These are phyloP conservation scores for Crossocerus cetratus DNA, from an alignment of 2,888 invertebrate species.

Conservation along the genomic window DNA sequence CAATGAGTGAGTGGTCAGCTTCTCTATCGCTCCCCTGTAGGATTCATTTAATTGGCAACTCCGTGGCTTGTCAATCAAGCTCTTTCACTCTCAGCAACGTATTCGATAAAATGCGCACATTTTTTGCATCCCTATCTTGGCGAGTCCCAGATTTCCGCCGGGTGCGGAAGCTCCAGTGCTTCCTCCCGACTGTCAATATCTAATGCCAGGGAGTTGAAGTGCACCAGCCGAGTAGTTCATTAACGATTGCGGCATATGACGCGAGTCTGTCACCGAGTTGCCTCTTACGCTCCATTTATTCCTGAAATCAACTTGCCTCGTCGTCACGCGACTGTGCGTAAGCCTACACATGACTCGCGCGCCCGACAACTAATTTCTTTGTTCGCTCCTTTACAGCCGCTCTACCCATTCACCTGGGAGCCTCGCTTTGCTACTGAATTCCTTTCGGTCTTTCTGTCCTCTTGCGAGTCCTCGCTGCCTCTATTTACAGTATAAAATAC, in stretches of 20 bases:
- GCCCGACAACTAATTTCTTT: too few species aligned
- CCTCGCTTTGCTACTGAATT: too few species aligned
- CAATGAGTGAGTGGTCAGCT: too few species aligned
- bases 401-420: too few species aligned
- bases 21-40: too few species aligned
- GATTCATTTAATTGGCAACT: too few species aligned
- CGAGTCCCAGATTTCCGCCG: background rate
- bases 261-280: constrained; percentile 3
- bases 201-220: constrained; percentile 12
- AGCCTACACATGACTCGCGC: background rate
- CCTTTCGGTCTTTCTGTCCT: too few species aligned
- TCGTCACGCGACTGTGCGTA: background rate
- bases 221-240: background rate
- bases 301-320: constrained; percentile 9
- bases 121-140: background rate
- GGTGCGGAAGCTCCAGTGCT: background rate
- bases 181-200: constrained; percentile 6
- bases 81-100: background rate
- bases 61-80: background rate
- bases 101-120: background rate
- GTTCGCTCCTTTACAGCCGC: too few species aligned
- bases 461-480: too few species aligned
- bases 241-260: constrained; percentile 9
- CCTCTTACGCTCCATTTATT: constrained; percentile 37
- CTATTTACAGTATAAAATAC: too few species aligned